Base-by-base conservation (phyloP, 2,797 vertebrate species). In the Dendrocincla fuliginosa region DNA sequence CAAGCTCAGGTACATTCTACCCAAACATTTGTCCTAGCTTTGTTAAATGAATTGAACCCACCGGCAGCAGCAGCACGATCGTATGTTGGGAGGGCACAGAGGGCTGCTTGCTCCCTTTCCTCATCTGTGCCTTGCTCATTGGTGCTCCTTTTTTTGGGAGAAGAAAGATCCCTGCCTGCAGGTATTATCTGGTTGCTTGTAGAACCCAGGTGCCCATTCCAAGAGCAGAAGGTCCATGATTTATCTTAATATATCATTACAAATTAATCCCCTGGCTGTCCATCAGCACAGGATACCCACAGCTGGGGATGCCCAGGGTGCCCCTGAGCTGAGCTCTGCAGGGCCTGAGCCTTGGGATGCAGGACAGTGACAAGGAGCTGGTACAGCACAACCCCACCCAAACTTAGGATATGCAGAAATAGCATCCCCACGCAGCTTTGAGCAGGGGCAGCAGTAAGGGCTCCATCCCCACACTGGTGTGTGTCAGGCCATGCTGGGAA, bases 341-440 rank as follows among this genome's bases (percentile, higher is more conserved):
- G 5, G 76, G 52, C 11, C 39, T 4, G 25, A 33, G 35, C n/a
- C 1, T 0, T 0, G 19, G 18, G 50, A 18, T 57, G 44, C 22
- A 32, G 82, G 67, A 16, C 25, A n/a, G 32, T 1, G 3, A 16
- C 41, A 47, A 60, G 47, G 52, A 57, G 32, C 32, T 37, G 70
- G 16, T 8, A 35, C 39, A 30, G 4, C 30, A 42, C 49, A 49
- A 33, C 16, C 22, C 1, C 1, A 4, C 33, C 19, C 25, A 7
- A 24, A 9, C 4, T 25, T 30, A 1, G 0, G 4, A 17, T 5
- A 37, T 74, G 61, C 44, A n/a, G 27, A 79, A 75, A 9, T 0
- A 86, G 3, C 64, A 78, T 27, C 71, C 22, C 57, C 0, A 0
- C 14, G 18, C 39, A 47, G 22, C 16, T 59, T 8, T 0, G 2